Evolutionary conservation across 2,888 invertebrate genomes (phyloP), one percentile per base, ranked within the genome.

Genomic region (Callyntrura guangdongensis): DNA sequence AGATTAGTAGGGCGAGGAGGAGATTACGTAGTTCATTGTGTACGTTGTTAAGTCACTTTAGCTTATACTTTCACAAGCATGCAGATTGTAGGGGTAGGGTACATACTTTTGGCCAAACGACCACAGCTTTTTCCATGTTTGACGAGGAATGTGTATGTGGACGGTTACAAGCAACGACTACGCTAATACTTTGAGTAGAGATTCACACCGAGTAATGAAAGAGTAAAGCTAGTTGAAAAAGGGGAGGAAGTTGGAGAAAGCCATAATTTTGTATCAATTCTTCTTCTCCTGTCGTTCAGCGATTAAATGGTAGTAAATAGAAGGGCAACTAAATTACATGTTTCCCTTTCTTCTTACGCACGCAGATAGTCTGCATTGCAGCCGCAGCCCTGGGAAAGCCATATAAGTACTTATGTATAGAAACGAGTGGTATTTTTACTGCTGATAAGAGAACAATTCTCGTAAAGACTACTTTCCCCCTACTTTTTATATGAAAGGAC

Each of bases 191-290:
- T 36, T 2, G 36, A 6, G 36, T 36, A 36, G 36, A 36, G 36
- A 36, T 47, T 12, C 1, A 72, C 6, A 45, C 9, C 36, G 45
- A 45, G 64, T 14, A 64, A 25, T 59, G n/a, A 17, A 61, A 61
- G 49, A 77, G 22, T 49, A 17, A 56, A 27, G 36, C 36, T 36
- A 36, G 72, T 36, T 72, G 72, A 25, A 53, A 49, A 3, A 84
- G 22, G 64, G 53, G 22, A 53, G 77, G 53, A 53, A n/a, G 56
- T 56, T 72, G 72, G 20, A 85, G 59, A 85, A 85, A 74, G 85
- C 85, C 17, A 85, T 85, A 85, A 85, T 72, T 85, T 72, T 85
- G 72, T 56, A 85, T 85, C 85, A 72, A 59, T 85, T 56, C 69
- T 84, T 53, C 69, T 27, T 85, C 36, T 72, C 36, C 72, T 72